Percentiles rank a stretch among this genome's conserved stretches.
Conservation (phyloP, 1,140 invertebrate genomes). For the Zaprionus vittiger region DNA sequence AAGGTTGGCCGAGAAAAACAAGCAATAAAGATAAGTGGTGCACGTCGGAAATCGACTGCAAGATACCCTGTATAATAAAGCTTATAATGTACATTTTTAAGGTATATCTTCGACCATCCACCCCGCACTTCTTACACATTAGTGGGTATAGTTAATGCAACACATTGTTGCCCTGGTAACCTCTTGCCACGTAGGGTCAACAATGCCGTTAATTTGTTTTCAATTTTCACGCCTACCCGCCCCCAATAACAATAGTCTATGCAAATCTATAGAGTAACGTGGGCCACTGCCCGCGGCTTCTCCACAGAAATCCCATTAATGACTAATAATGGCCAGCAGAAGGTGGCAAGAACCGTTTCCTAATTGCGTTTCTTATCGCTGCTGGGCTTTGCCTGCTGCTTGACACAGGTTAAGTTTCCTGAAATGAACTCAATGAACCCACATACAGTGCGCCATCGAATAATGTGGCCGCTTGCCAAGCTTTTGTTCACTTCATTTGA, state of each 20-base stretch:
- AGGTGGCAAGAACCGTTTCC: constrained; percentile 35
- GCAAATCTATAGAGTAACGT: neutral
- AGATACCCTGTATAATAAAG: neutral
- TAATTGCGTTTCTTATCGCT: constrained; percentile 56
- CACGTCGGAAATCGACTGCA: neutral
- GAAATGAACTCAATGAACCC: constrained; percentile 15
- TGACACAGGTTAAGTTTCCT: constrained; percentile 20
- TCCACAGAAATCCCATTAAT: constrained; percentile 54
- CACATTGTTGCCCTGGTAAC: neutral
- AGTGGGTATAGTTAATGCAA: neutral
- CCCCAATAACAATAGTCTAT: neutral
- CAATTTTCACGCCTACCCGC: constrained; percentile 24
- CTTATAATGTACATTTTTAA: neutral
- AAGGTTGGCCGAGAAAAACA: constrained; percentile 6
- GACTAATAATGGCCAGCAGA: constrained; percentile 31
- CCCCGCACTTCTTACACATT: neutral
- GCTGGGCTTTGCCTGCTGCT: neutral
- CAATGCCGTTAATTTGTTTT: constrained; percentile 33
- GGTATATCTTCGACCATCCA: neutral
- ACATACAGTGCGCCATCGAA: constrained; percentile 1
- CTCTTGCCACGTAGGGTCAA: neutral
- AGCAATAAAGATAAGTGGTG: constrained; percentile 25
- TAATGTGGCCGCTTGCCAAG: neutral
- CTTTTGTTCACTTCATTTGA: too few species aligned
- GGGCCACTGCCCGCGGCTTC: constrained; percentile 7